Evolutionary conservation across 2,113 vertebrate species (phyloP), one percentile per base, ranked within the genome.

Genomic region (Corythornis cristatus): DNA sequence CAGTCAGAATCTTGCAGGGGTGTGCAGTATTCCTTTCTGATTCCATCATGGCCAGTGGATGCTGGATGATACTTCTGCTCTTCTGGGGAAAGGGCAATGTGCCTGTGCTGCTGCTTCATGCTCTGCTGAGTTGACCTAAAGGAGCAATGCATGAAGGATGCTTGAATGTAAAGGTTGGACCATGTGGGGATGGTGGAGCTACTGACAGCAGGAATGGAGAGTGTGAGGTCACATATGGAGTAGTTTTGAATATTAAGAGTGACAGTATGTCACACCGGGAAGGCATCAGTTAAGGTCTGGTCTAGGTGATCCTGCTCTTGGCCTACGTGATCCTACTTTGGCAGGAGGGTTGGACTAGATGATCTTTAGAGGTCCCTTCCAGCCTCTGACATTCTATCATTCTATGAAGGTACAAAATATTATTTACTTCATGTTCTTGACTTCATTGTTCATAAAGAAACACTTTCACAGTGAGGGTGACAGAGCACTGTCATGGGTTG

Each of bases 101-200:
- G 40, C 31, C 45, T 9, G 4, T 2, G 4, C 66, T 61, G 60
- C 40, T 62, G 31, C 33, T 74, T 26, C 1, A 0, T 26, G 46
- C 28, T 31, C 61, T 84, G 19, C 26, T 20, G 31, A 77, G 31
- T 1, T 50, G 16, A 19, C 11, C 23, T 40, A 17, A 48, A 72
- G 31, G 37, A 70, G 10, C 23, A 50, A 14, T 0, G 0, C 26
- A 18, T 0, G 0, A 21, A 71, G 12, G 17, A 73, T 28, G 28
- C 42, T 37, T 16, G 12, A 20, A 54, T 19, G 42, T 56, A 45
- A 62, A 45, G 16, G 28, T 31, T 66, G 61, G 19, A 66, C n/a
- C 17, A 28, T 6, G 25, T 14, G 22, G 46, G 21, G 7, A 9
- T 46, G 10, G 20, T 16, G 21, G 21, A 80, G 12, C n/a, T 80